Evolutionary conservation across 2,113 vertebrate genomes (phyloP), one percentile per base, ranked within the genome.

Genomic region (Panthera leo): DNA sequence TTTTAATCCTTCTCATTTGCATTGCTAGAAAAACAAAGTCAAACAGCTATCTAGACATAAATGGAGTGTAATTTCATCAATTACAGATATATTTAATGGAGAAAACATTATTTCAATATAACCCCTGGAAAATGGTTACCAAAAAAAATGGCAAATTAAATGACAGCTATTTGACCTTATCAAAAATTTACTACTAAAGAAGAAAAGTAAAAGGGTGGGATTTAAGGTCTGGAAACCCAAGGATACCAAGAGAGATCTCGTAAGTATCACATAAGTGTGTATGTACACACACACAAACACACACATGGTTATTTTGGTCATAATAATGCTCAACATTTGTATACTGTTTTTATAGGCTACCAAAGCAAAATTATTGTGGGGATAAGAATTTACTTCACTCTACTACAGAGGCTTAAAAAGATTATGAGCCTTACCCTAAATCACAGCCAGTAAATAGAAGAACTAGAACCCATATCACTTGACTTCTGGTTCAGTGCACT

Each of bases 81-180:
- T 73, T 73, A 83, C 12, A 83, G 21, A 89, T 1, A 68, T 0
- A 45, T 83, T 86, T 79, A 68, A 53, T 88, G 18, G 10, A 65
- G 27, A 96, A 90, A 96, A 94, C 36, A 31, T 39, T 89, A 83
- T 55, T 92, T 92, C 67, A 73, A 73, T 82, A 88, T 48, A 76
- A 89, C 3, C 15, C n/a, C 31, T 79, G 18, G 31, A 84, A 95
- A 92, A 83, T 67, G 65, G n/a, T 48, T 78, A 80, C 15, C 73
- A 83, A 96, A 31, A 90, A 80, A 88, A 65, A 2, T 91, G 36
- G 13, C 36, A 78, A 90, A 95, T 67, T 13, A 93, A 91, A 84
- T 71, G n/a, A 63, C 4, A 88, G 23, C 65, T 92, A 63, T 21
- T 73, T 88, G 82, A 83, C 29, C 51, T 78, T 68, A 89, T 82